A percentile compares a stretch with the other conserved stretches of the same genome.
Evolutionary conservation across 92 coral and sea anemone genomes (phyloP).

Genomic region (Parazoanthus atlanticus): DNA sequence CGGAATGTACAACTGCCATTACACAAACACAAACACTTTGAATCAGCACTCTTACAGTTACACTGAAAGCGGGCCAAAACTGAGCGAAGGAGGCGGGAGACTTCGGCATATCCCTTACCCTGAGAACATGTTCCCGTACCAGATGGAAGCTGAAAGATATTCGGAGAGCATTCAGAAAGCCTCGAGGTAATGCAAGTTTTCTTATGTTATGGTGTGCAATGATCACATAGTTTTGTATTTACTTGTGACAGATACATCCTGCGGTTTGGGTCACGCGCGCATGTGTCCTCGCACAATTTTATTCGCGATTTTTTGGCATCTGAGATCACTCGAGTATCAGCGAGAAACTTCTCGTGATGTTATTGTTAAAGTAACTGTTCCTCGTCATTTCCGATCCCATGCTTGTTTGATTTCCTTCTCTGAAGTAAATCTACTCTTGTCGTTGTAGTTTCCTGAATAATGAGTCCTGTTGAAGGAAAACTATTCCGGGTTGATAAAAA

Average conservation of each 20-base stretch:
- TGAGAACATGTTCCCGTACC: conserved; percentile 32
- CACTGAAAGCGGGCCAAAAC: conserved; percentile 38
- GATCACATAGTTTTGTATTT: background rate
- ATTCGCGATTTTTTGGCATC: background rate
- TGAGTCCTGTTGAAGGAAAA: conserved; percentile 7
- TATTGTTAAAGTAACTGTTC: background rate
- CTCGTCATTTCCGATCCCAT: conserved; percentile 29
- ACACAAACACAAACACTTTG: conserved; percentile 4
- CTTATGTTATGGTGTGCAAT: background rate
- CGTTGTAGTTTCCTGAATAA: conserved; percentile 11
- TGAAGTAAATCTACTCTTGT: background rate
- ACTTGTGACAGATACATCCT: background rate
- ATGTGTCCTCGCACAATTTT: background rate
- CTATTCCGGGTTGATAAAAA: background rate
- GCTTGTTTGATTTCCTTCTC: conserved; percentile 7
- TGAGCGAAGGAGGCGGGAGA: conserved; percentile 25
- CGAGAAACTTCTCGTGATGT: conserved; percentile 9
- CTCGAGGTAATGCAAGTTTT: conserved; percentile 29
- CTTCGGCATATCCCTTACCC: conserved; percentile 35
- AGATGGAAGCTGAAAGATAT: conserved; percentile 39
- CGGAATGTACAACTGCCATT: conserved; percentile 34
- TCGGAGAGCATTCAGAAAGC: conserved; percentile 28
- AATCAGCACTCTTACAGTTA: conserved; percentile 28
- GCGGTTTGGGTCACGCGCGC: background rate
- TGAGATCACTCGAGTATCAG: background rate